Evolutionary conservation across 2,888 invertebrate genomes (phyloP), one percentile per base, ranked within the genome.

Genomic region (Lepidocyrtinus sp.): DNA sequence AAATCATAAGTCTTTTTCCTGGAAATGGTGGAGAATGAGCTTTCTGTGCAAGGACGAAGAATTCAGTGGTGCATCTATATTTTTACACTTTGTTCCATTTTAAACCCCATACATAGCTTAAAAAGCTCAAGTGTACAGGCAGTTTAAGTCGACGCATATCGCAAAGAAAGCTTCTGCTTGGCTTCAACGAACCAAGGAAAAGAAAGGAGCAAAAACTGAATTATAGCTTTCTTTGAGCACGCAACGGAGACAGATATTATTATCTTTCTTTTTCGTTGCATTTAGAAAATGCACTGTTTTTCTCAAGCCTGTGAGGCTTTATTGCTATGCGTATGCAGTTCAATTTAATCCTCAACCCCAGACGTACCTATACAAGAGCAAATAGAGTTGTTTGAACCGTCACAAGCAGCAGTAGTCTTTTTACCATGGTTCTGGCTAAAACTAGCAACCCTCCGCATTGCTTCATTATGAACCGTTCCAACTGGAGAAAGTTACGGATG

Each of bases 101-200:
- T 50, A 5, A 5, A 9, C 36, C 36, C 12, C 12, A 36, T 36
- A 36, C 36, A 12, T 59, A 59, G 19, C 27, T 55, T 61, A 27
- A 67, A 27, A 5, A 65, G 7, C 27, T 55, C 19, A 55, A 9
- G 12, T 45, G 5, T 25, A 63, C 2, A 25, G 25, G 7, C 36
- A 36, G 9, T 65, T 26, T 26, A n/a, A 21, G n/a, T 45, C 17
- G 27, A 62, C 22, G 25, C 25, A 24, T 7, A 45, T 63, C 36
- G 65, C 27, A 73, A 50, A 0, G 55, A 73, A 62, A 73, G 22
- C 72, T 63, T 63, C 72, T 73, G 72, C 63, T 74, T 50, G 55
- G 73, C 65, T 65, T 65, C 65, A 36, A 19, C 61, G n/a, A 62
- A 50, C n/a, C 50, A 50, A 12, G 26, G 24, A 26, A 63, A 62